Conservation (phyloP, 2,888 invertebrate genomes). For the Oscheius sp. region DNA sequence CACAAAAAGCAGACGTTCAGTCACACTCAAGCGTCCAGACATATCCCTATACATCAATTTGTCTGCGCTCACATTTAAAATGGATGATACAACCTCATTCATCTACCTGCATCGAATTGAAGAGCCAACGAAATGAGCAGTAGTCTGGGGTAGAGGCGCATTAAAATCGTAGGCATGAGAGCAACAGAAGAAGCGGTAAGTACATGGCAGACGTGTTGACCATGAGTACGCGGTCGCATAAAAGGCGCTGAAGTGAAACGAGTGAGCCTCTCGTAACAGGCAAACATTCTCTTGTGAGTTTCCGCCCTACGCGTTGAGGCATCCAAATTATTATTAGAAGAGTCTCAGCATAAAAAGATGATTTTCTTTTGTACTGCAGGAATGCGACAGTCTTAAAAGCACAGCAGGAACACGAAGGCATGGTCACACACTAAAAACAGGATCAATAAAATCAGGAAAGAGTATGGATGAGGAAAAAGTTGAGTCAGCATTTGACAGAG, state of each 20-base stretch:
- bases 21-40: background rate
- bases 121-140: background rate
- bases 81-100: slow-evolving; percentile 11
- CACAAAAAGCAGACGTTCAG: background rate
- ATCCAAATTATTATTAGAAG: slow-evolving; percentile 16
- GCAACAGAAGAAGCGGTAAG: slow-evolving; percentile 1
- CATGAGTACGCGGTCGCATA: slow-evolving; percentile 33
- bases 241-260: slow-evolving; percentile 37
- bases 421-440: too few species aligned
- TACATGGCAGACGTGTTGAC: slow-evolving; percentile 34
- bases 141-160: background rate
- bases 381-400: too few species aligned
- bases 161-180: background rate
- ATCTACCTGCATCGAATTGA: slow-evolving; percentile 13
- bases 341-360: too few species aligned
- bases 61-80: slow-evolving; percentile 21
- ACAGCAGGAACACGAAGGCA: too few species aligned
- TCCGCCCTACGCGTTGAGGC: slow-evolving; percentile 19
- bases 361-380: too few species aligned
- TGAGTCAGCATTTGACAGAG: too few species aligned
- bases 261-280: slow-evolving; percentile 36
- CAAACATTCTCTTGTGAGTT: slow-evolving; percentile 37
- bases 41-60: slow-evolving; percentile 15
- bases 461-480: too few species aligned
- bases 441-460: too few species aligned